A percentile compares a stretch with the other conserved stretches of the same genome.
Conservation (phyloP, 2,888 invertebrate species). For the Lymantria dispar region DNA sequence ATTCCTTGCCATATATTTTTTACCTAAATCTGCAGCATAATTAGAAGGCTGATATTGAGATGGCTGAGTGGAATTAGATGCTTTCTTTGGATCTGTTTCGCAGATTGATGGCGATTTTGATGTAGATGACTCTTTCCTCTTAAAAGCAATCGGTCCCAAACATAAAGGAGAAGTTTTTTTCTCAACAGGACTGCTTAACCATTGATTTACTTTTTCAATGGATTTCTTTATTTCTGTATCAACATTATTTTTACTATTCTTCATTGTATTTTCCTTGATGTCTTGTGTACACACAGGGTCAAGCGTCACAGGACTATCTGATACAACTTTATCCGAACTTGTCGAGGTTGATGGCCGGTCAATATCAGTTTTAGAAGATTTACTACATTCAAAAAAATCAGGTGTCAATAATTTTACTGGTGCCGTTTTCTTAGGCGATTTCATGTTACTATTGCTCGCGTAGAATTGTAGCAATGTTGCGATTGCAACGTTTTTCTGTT, state of each 20-base stretch:
- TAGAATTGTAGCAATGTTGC: constrained; percentile 50
- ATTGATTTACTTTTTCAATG: constrained; percentile 44
- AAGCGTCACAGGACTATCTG: not conserved
- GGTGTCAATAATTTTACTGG: constrained; percentile 48
- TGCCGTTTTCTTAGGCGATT: constrained; percentile 3
- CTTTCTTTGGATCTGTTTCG: constrained; percentile 6
- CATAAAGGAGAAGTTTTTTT: constrained; percentile 17
- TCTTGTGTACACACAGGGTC: not conserved
- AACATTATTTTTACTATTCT: not conserved
- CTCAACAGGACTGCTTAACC: constrained; percentile 33
- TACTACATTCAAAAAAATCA: constrained; percentile 37
- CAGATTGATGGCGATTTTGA: constrained; percentile 8
- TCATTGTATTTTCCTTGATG: not conserved
- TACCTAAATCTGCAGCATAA: constrained; percentile 39
- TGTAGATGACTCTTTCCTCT: constrained; percentile 32
- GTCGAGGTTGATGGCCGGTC: not conserved
- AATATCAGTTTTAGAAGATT: not conserved
- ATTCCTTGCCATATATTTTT: constrained; percentile 30
- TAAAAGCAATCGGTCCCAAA: constrained; percentile 37
- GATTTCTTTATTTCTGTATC: constrained; percentile 34
- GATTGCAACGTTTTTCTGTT: constrained; percentile 56
- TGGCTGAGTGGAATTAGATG: constrained; percentile 1
- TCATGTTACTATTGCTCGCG: constrained; percentile 16
- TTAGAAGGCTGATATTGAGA: constrained; percentile 35
- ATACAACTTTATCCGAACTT: not conserved